Evolutionary conservation across 1,140 invertebrate genomes (phyloP).

Genomic region (Bradysia coprophila): DNA sequence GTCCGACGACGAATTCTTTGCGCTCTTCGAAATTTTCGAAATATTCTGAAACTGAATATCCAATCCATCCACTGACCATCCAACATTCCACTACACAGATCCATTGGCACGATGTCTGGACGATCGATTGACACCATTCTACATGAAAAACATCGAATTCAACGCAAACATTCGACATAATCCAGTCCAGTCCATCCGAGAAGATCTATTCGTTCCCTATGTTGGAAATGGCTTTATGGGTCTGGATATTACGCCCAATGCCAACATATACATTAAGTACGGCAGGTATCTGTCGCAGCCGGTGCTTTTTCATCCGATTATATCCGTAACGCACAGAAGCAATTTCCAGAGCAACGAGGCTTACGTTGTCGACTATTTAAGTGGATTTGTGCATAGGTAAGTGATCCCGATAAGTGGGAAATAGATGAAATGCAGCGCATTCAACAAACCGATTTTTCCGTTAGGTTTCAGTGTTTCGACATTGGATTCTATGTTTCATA

Average conservation of each 20-base stretch:
- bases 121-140: conserved; percentile 37
- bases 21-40: conserved; percentile 1
- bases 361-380: conserved; percentile 42
- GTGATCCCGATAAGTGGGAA: too few species aligned
- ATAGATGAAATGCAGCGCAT: neutral
- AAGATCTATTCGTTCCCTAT: conserved; percentile 48
- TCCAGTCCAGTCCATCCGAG: conserved; percentile 24
- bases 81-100: conserved; percentile 22
- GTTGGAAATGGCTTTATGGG: conserved; percentile 64
- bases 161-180: conserved; percentile 47
- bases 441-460: neutral
- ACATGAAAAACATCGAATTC: conserved; percentile 34
- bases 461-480: conserved; percentile 39
- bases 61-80: too few species aligned
- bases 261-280: conserved; percentile 45
- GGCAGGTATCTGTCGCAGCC: conserved; percentile 50
- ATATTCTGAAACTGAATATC: too few species aligned
- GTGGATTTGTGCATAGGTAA: conserved; percentile 37
- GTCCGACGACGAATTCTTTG: neutral
- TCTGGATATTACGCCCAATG: conserved; percentile 37
- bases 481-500: conserved; percentile 44
- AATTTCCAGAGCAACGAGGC: conserved; percentile 31
- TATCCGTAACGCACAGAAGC: conserved; percentile 32
- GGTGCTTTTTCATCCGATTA: conserved; percentile 53
- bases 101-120: conserved; percentile 40